Conservation (phyloP, 2,888 invertebrate genomes). For the Mythimna lalbum region DNA sequence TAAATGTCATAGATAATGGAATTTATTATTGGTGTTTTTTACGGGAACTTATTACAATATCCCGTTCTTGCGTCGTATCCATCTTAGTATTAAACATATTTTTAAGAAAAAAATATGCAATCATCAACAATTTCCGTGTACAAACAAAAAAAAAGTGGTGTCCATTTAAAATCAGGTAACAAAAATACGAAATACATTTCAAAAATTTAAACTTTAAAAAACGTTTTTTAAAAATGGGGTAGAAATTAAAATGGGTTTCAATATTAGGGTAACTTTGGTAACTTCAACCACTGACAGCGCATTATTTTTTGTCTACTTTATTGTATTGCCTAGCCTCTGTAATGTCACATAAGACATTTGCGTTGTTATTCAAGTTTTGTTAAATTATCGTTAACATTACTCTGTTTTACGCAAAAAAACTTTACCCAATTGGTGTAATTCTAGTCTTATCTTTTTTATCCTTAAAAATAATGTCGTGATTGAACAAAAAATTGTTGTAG, state of each 20-base stretch:
- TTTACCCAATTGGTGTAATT: slow-evolving; percentile 84
- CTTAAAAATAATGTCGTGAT: slow-evolving; percentile 66
- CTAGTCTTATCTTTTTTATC: slow-evolving; percentile 83
- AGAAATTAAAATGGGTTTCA: slow-evolving; percentile 7
- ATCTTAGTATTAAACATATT: slow-evolving; percentile 62
- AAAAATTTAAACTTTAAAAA: slow-evolving; percentile 8
- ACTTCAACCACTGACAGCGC: slow-evolving; percentile 78
- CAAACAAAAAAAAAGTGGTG: slow-evolving; percentile 13
- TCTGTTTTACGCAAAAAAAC: slow-evolving; percentile 62
- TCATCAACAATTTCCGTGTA: slow-evolving; percentile 38
- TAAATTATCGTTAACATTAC: slow-evolving; percentile 56
- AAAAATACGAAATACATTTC: neutral
- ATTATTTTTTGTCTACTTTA: slow-evolving; percentile 79
- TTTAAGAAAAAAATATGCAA: slow-evolving; percentile 44
- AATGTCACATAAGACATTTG: slow-evolving; percentile 86
- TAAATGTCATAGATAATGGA: slow-evolving; percentile 86
- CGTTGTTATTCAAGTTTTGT: slow-evolving; percentile 77
- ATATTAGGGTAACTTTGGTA: slow-evolving; percentile 39
- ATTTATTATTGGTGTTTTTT: slow-evolving; percentile 82
- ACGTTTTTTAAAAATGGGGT: slow-evolving; percentile 1
- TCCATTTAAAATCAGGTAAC: slow-evolving; percentile 3
- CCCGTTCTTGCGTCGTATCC: slow-evolving; percentile 81
- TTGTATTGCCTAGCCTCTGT: slow-evolving; percentile 80
- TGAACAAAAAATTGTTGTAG: slow-evolving; percentile 55
- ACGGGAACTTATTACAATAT: slow-evolving; percentile 67